A percentile compares a stretch with the other conserved stretches of the same genome.
These are phyloP conservation scores for Hirtodrosophila duncani DNA, from an alignment of 2,888 invertebrate genomes.

Conservation along the genomic window DNA sequence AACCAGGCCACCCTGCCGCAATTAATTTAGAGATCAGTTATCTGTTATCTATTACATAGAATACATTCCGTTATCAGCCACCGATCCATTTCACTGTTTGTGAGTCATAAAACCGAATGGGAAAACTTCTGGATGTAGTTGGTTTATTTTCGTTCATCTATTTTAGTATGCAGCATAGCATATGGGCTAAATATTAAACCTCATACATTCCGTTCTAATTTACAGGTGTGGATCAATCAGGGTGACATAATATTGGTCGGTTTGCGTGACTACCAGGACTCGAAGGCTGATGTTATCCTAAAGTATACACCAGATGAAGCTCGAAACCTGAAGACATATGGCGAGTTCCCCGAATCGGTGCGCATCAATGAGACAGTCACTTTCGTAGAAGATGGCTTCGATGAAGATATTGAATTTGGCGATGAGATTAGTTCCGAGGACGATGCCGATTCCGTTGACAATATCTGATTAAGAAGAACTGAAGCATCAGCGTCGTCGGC, in stretches of 20 bases:
- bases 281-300: constrained; percentile 98
- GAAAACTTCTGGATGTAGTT: neutral
- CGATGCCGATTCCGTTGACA: constrained; percentile 87
- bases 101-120: no score
- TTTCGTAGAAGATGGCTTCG: constrained; percentile 95
- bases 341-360: constrained; percentile 98
- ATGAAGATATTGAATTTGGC: constrained; percentile 97
- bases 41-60: constrained; percentile 53
- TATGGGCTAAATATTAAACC: no score
- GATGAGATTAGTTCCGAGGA: constrained; percentile 96
- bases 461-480: constrained; percentile 79
- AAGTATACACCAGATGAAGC: constrained; percentile 99
- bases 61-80: no score
- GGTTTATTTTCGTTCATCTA: neutral
- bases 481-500: constrained; percentile 22
- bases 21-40: constrained; percentile 45
- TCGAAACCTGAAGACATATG: constrained; percentile 98
- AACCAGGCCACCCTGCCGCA: constrained; percentile 23
- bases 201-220: constrained; percentile 23
- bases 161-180: no score
- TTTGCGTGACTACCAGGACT: constrained; percentile 97
- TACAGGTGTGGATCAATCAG: constrained; percentile 96
- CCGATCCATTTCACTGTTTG: no score
- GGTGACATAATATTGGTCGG: constrained; percentile 99
- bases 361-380: constrained; percentile 98